A percentile compares a stretch with the other conserved stretches of the same genome.
Conservation (phyloP, 2,888 invertebrate genomes). For the Amphipoea lucens region DNA sequence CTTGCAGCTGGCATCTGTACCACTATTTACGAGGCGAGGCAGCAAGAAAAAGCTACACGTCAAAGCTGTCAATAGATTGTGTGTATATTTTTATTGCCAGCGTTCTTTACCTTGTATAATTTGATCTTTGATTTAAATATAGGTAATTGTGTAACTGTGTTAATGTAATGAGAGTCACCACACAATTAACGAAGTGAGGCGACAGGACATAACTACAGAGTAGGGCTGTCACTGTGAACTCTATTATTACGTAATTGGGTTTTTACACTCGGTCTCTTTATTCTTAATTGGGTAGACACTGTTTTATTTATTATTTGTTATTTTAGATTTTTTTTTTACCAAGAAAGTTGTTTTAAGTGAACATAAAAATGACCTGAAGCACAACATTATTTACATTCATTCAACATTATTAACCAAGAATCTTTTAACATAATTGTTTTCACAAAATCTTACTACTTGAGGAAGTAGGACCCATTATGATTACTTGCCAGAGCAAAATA, state of each 20-base stretch:
- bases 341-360: no score
- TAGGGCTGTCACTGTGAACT: slow-evolving; percentile 55
- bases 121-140: not conserved
- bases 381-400: not conserved
- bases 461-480: no score
- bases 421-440: not conserved
- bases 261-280: not conserved
- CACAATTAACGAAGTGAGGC: slow-evolving; percentile 70
- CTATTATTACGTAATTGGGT: not conserved
- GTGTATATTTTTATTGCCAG: not conserved
- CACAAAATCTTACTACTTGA: not conserved
- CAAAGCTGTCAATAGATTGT: not conserved
- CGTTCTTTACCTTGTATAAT: not conserved
- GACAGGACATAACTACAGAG: slow-evolving; percentile 52
- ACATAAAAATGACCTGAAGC: no score
- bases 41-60: no score
- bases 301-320: not conserved
- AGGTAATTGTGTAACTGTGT: slow-evolving; percentile 56
- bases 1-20: no score
- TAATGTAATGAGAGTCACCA: slow-evolving; percentile 71
- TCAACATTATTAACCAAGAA: not conserved
- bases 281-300: not conserved
- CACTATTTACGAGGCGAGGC: not conserved
- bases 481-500: not conserved
- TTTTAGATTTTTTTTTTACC: not conserved